Evolutionary conservation across 2,113 vertebrate species (phyloP).

Genomic region (Halichoeres trimaculatus): DNA sequence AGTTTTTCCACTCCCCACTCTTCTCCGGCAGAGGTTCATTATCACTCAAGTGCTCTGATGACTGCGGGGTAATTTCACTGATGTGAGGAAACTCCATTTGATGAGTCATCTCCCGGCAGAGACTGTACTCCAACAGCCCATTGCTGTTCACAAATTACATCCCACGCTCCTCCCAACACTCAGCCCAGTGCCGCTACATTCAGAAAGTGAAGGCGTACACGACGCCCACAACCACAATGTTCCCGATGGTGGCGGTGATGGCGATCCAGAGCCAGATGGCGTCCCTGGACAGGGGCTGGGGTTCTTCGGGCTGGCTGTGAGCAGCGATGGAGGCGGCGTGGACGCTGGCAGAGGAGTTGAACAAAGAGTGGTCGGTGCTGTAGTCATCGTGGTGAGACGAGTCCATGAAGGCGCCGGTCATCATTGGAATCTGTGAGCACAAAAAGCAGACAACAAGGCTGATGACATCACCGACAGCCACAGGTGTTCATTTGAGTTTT

Average conservation of each 20-base stretch:
- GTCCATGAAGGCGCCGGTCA: slow-evolving; percentile 91
- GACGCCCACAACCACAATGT: slow-evolving; percentile 91
- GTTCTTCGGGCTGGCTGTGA: slow-evolving; percentile 83
- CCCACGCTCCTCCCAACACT: background rate
- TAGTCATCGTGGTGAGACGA: slow-evolving; percentile 88
- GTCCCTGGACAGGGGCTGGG: slow-evolving; percentile 85
- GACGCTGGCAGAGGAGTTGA: slow-evolving; percentile 87
- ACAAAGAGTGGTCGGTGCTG: slow-evolving; percentile 88
- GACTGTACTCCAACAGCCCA: background rate
- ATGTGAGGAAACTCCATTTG: background rate
- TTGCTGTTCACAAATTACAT: background rate
- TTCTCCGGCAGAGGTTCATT: slow-evolving; percentile 14
- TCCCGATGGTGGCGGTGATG: slow-evolving; percentile 90
- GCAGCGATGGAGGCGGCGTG: slow-evolving; percentile 79
- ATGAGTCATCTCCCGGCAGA: slow-evolving; percentile 1
- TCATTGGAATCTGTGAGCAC: slow-evolving; percentile 86
- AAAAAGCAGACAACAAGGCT: background rate
- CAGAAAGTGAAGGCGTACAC: slow-evolving; percentile 91
- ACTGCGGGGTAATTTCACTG: slow-evolving; percentile 12
- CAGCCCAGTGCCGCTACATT: slow-evolving; percentile 25
- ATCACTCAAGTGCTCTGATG: slow-evolving; percentile 1
- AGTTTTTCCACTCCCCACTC: background rate
- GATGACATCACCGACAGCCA: too few species aligned
- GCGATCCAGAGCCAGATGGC: slow-evolving; percentile 90
- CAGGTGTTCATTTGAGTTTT: too few species aligned